Evolutionary conservation across 2,797 vertebrate species (phyloP).

Genomic region (Pseudochaenichthys georgianus): DNA sequence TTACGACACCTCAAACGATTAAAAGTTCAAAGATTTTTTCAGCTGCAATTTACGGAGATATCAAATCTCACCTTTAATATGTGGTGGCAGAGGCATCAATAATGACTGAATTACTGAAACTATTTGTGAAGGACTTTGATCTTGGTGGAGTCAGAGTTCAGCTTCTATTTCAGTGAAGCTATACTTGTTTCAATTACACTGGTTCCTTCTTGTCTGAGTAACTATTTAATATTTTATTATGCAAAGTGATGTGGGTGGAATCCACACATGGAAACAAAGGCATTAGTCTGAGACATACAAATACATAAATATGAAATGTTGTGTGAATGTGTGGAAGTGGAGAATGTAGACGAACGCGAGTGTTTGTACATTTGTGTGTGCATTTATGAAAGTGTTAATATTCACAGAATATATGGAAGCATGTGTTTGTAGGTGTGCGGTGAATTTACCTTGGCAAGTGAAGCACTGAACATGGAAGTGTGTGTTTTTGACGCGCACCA

Average conservation of each 20-base stretch:
- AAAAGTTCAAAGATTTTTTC: constrained; percentile 15
- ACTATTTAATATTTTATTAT: constrained; percentile 69
- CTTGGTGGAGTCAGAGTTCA: constrained; percentile 12
- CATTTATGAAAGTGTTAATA: background rate
- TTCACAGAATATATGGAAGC: background rate
- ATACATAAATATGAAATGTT: constrained; percentile 23
- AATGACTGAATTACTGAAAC: background rate
- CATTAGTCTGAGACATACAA: constrained; percentile 30
- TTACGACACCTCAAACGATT: background rate
- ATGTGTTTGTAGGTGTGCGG: constrained; percentile 14
- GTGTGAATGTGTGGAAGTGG: background rate
- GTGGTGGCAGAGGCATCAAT: background rate
- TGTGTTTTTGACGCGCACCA: constrained; percentile 94
- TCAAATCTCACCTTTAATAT: background rate
- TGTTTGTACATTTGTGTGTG: background rate
- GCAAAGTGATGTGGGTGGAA: constrained; percentile 53
- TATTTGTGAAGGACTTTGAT: constrained; percentile 19
- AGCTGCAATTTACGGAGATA: background rate
- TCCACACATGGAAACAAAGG: constrained; percentile 31
- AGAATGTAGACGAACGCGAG: background rate
- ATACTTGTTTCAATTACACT: constrained; percentile 22
- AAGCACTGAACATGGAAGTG: constrained; percentile 98
- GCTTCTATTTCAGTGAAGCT: constrained; percentile 22
- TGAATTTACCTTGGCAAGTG: constrained; percentile 93
- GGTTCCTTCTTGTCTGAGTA: constrained; percentile 61